Evolutionary conservation across 2,888 invertebrate genomes (phyloP).

Genomic region (Zele albiditarsus): DNA sequence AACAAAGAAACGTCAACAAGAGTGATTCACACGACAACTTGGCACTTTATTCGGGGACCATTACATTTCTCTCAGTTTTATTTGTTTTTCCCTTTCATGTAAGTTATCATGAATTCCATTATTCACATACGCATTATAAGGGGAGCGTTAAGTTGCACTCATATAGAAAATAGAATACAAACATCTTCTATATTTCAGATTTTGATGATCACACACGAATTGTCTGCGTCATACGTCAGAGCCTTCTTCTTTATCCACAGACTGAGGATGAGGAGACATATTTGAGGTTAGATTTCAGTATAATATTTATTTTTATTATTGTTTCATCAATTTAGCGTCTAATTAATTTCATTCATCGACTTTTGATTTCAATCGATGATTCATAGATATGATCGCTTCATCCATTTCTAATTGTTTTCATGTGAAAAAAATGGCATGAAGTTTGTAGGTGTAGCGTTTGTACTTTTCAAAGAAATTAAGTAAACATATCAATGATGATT

Average conservation of each 20-base stretch:
- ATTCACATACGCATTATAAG: neutral
- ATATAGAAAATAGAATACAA: neutral
- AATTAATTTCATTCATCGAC: neutral
- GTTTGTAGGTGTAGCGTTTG: too few species aligned
- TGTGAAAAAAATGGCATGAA: too few species aligned
- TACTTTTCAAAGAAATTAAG: too few species aligned
- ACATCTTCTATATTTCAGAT: neutral
- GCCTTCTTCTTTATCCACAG: neutral
- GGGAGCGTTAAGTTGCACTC: neutral
- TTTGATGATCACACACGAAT: neutral
- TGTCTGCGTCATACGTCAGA: neutral
- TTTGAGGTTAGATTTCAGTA: neutral
- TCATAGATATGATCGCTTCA: too few species aligned
- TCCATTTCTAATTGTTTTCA: too few species aligned
- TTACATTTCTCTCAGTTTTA: neutral
- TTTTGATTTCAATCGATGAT: neutral
- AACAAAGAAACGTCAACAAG: slow-evolving; percentile 3
- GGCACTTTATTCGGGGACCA: neutral
- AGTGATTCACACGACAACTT: slow-evolving; percentile 2
- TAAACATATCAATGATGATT: too few species aligned
- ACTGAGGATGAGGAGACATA: neutral
- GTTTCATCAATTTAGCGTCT: neutral
- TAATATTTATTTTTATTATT: neutral
- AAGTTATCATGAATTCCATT: neutral
- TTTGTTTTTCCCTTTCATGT: neutral